phyloP scores from a whole-genome alignment of 2,797 vertebrate species.

The Peromyscus melanophrys region DNA sequence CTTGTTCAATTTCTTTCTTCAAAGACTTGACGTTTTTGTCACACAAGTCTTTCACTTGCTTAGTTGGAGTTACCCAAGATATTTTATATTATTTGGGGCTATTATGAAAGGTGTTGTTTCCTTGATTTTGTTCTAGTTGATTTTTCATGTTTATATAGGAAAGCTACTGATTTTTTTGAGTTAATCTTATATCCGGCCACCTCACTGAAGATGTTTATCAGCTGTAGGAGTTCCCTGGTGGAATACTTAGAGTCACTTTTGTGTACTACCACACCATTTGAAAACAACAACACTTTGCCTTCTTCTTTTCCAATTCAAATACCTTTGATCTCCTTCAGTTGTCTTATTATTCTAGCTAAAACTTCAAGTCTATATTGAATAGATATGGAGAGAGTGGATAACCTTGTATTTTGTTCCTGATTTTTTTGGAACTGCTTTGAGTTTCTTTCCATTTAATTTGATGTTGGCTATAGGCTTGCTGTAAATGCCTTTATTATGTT shows the following conservation, averaged over 20 bases:
- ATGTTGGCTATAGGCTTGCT: too few species aligned
- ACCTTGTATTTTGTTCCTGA: too few species aligned
- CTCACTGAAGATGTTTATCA: background rate
- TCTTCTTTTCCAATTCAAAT: background rate
- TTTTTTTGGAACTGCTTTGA: too few species aligned
- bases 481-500: too few species aligned
- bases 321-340: background rate
- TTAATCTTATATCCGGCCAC: background rate
- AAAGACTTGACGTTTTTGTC: background rate
- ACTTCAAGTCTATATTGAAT: too few species aligned
- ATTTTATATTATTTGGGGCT: background rate
- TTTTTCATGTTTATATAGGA: too few species aligned
- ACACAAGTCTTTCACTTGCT: background rate
- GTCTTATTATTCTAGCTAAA: background rate
- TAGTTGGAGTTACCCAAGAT: background rate
- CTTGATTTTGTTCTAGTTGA: too few species aligned
- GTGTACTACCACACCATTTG: background rate
- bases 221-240: background rate
- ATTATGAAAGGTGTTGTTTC: too few species aligned
- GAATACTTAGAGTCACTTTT: background rate
- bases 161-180: too few species aligned
- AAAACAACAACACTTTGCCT: background rate
- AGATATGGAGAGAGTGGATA: too few species aligned
- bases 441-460: too few species aligned
- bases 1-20: background rate